Evolutionary conservation across 2,113 vertebrate species (phyloP).

Genomic region (Maylandia zebra): DNA sequence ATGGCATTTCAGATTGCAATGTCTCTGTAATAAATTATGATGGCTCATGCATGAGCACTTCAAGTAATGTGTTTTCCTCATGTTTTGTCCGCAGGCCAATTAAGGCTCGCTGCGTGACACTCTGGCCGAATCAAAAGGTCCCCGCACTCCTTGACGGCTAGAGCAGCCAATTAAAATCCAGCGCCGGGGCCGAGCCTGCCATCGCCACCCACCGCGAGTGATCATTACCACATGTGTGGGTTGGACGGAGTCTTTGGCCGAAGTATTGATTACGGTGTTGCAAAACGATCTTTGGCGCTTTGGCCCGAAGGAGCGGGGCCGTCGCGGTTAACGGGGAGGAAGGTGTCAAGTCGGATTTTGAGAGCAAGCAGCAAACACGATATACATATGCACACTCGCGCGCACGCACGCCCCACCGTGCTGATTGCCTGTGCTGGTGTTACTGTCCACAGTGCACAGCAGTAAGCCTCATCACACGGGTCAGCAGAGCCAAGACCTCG

Average conservation of each 20-base stretch:
- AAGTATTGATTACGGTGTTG: not conserved
- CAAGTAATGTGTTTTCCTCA: slow-evolving; percentile 24
- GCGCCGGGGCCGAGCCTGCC: not conserved
- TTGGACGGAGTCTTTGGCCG: not conserved
- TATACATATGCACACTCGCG: not conserved
- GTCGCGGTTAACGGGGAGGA: not conserved
- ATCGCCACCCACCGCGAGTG: not conserved
- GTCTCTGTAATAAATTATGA: slow-evolving; percentile 23
- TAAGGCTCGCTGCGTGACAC: slow-evolving; percentile 16
- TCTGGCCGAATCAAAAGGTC: slow-evolving; percentile 40
- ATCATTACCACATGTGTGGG: slow-evolving; percentile 11
- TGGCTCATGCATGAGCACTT: slow-evolving; percentile 22
- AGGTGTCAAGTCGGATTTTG: not conserved
- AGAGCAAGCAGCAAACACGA: not conserved
- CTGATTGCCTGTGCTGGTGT: not conserved
- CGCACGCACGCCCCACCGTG: not conserved
- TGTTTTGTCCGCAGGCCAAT: slow-evolving; percentile 29
- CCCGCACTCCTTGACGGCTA: not conserved
- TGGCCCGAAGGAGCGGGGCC: not conserved
- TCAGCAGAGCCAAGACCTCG: slow-evolving; percentile 30
- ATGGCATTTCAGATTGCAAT: slow-evolving; percentile 28
- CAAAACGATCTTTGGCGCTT: not conserved
- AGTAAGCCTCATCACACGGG: slow-evolving; percentile 29
- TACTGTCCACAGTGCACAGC: not conserved
- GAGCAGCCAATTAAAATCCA: slow-evolving; percentile 37